Evolutionary conservation across 2,888 invertebrate genomes (phyloP), one percentile per base, ranked within the genome.

Genomic region (Andrena bucephala): DNA sequence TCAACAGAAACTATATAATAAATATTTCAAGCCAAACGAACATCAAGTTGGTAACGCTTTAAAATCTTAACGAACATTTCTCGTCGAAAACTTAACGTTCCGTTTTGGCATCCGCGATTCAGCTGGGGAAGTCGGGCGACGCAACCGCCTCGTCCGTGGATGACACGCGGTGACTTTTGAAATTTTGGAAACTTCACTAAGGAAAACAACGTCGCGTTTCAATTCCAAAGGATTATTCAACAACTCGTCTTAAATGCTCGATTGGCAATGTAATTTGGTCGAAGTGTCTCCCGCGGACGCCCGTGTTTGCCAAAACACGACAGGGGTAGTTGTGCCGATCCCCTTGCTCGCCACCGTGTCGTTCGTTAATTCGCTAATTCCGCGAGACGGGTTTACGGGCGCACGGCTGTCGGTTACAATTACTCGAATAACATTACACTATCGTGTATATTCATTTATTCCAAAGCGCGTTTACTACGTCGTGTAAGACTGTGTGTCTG

Each of bases 391-490:
- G 82, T 83, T 81, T 85, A 81, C 80, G 83, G 77, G 85, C 81
- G 81, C 75, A 72, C 81, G 71, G 75, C 82, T 79, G 74, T 81
- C 86, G 88, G 85, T 84, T 88, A 85, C 85, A 84, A 82, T 86
- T 86, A 84, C 72, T 87, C 84, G 87, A 85, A 74, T 87, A 88
- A 87, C 85, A 77, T 85, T 85, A 79, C 83, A 79, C 87, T 85
- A 87, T 81, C 79, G 85, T 87, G 87, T 87, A 87, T 84, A 87
- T 81, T 87, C 77, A 81, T 88, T 88, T 86, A 87, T 86, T 84
- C 84, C 85, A 73, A 88, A 88, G 87, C 87, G 87, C 87, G 79
- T 87, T 57, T 72, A 85, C 87, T 87, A 87, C 87, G 74, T 87
- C 87, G 87, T 83, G 87, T 87, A 87, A 86, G 85, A 87, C 76